These are phyloP conservation scores for Haliclystus octoradiatus DNA, from an alignment of 30 jellyfish, hydroid and myxozoan species.

Conservation along the genomic window DNA sequence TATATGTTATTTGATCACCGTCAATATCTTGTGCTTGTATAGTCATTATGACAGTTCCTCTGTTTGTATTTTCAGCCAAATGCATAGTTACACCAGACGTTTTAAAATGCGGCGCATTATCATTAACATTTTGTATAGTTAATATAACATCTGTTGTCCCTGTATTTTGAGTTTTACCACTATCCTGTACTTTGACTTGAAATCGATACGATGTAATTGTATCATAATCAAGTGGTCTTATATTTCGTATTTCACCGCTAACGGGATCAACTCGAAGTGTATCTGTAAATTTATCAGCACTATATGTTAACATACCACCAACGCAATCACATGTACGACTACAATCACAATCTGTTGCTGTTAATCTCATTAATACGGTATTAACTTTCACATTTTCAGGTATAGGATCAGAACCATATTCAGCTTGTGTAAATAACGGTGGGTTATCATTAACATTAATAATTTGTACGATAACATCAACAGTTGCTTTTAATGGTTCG, in stretches of 20 bases:
- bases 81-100: slow-evolving; percentile 24
- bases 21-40: slow-evolving; percentile 50
- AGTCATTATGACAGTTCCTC: slow-evolving; percentile 32
- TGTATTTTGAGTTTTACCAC: slow-evolving; percentile 43
- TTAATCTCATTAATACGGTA: slow-evolving; percentile 34
- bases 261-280: slow-evolving; percentile 66
- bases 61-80: slow-evolving; percentile 30
- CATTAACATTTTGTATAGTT: slow-evolving; percentile 59
- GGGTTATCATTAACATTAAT: slow-evolving; percentile 64
- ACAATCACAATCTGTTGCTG: slow-evolving; percentile 86
- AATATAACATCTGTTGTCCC: slow-evolving; percentile 71
- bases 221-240: slow-evolving; percentile 73
- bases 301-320: slow-evolving; percentile 76
- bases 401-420: slow-evolving; percentile 38
- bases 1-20: slow-evolving; percentile 39
- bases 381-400: slow-evolving; percentile 57
- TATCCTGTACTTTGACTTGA: slow-evolving; percentile 71
- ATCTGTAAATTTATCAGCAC: slow-evolving; percentile 43
- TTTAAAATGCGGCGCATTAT: slow-evolving; percentile 65
- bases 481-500: slow-evolving; percentile 37
- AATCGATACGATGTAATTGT: slow-evolving; percentile 45
- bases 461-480: slow-evolving; percentile 57
- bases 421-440: slow-evolving; percentile 62
- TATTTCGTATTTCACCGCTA: slow-evolving; percentile 73
- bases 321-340: slow-evolving; percentile 63